Evolutionary conservation across 2,888 invertebrate genomes (phyloP).

Genomic region (Hylaea fasciaria): DNA sequence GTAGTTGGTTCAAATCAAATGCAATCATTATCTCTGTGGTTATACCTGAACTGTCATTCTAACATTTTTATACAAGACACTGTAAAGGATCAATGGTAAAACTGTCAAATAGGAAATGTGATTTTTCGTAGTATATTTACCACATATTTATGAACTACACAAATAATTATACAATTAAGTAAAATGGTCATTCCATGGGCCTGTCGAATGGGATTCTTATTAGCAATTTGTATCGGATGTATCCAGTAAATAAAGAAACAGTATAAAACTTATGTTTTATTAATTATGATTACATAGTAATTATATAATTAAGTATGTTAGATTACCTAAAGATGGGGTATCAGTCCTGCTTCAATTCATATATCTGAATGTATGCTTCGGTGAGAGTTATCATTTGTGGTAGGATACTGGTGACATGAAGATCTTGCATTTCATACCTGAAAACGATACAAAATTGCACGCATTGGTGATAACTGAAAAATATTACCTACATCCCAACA

Average conservation of each 20-base stretch:
- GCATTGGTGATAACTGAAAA: too few relatives aligned
- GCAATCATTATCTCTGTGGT: neutral
- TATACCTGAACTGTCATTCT: neutral
- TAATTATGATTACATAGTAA: constrained; percentile 32
- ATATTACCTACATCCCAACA: too few relatives aligned
- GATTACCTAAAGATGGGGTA: constrained; percentile 12
- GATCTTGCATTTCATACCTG: constrained; percentile 96
- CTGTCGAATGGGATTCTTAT: constrained; percentile 61
- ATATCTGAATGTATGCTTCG: constrained; percentile 98
- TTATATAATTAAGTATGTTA: too few relatives aligned
- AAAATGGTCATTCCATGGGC: constrained; percentile 67
- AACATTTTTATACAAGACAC: constrained; percentile 2
- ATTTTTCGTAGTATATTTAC: constrained; percentile 57
- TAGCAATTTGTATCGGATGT: constrained; percentile 65
- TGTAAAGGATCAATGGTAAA: constrained; percentile 19
- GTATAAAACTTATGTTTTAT: constrained; percentile 46
- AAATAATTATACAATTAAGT: constrained; percentile 56
- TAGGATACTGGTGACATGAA: constrained; percentile 98
- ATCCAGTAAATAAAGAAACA: constrained; percentile 72
- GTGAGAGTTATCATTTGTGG: constrained; percentile 99
- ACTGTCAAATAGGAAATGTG: constrained; percentile 65
- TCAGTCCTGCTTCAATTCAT: constrained; percentile 85
- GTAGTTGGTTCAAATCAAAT: neutral
- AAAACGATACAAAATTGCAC: constrained; percentile 1
- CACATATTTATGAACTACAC: constrained; percentile 57